Conservation (phyloP, 1,140 invertebrate genomes). For the Scaptomyza graminum region DNA sequence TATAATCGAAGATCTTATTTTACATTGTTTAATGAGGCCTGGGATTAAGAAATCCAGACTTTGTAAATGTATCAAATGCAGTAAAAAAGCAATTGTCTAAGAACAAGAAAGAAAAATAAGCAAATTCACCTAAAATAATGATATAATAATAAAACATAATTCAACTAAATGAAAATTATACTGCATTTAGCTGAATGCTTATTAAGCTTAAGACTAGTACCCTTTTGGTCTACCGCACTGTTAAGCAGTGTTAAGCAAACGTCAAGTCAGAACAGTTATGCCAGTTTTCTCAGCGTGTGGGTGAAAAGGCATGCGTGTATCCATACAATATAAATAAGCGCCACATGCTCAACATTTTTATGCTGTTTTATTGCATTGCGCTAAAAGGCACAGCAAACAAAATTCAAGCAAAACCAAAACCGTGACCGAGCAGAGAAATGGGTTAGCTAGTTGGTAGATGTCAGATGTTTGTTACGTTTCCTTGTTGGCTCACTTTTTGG, state of each 20-base stretch:
- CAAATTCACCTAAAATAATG: too few species aligned
- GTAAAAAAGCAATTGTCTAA: too few species aligned
- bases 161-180: too few species aligned
- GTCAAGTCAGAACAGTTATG: too few species aligned
- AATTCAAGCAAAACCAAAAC: constrained; percentile 29
- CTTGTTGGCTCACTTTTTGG: not conserved
- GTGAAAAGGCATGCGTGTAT: not conserved
- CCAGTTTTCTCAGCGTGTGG: not conserved
- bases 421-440: constrained; percentile 16
- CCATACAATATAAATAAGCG: constrained; percentile 71
- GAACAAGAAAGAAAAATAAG: too few species aligned
- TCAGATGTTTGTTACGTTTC: not conserved
- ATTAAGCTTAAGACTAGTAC: not conserved
- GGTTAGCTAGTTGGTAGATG: not conserved
- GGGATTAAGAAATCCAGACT: not conserved
- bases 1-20: not conserved
- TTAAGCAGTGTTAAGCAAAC: not conserved
- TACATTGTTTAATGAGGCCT: not conserved
- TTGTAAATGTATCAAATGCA: not conserved
- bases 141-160: too few species aligned
- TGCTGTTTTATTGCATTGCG: constrained; percentile 79
- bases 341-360: constrained; percentile 80
- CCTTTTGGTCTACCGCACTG: constrained; percentile 8
- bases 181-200: too few species aligned
- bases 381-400: constrained; percentile 66